Evolutionary conservation across 2,113 vertebrate species (phyloP).

Genomic region (Gadus macrocephalus): DNA sequence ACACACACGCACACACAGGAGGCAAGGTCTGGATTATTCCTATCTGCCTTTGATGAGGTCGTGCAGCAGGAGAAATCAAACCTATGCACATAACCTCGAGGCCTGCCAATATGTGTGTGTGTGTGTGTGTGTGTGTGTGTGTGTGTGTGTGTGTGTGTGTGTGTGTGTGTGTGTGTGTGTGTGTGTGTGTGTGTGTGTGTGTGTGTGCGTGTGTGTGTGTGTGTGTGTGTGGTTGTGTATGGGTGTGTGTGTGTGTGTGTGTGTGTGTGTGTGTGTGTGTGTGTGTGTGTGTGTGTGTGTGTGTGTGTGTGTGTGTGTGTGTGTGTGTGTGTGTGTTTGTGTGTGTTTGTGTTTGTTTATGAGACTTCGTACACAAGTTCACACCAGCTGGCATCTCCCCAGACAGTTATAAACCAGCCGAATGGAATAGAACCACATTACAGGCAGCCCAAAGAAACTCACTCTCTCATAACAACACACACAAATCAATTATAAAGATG

Average conservation of each 20-base stretch:
- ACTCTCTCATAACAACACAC: conserved; percentile 15
- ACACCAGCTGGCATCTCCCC: conserved; percentile 33
- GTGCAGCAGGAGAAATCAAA: too few species aligned
- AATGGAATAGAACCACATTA: conserved; percentile 18
- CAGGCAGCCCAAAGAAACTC: conserved; percentile 11
- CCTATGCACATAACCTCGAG: too few species aligned
- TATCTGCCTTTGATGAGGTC: too few species aligned
- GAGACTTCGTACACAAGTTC: conserved; percentile 32
- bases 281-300: conserved; percentile 12
- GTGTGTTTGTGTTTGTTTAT: conserved; percentile 9
- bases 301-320: neutral
- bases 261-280: neutral
- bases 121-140: too few species aligned
- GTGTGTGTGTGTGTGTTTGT: conserved; percentile 5
- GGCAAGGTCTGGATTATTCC: too few species aligned
- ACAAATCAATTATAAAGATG: neutral
- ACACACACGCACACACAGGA: too few species aligned
- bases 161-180: too few species aligned
- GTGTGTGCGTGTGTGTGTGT: conserved; percentile 12
- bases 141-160: too few species aligned
- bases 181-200: neutral
- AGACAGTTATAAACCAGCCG: conserved; percentile 38
- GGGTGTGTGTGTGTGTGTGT: too few species aligned
- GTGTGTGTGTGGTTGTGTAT: neutral
- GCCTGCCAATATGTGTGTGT: too few species aligned